These are phyloP conservation scores for Eudasyphora cyanicolor DNA, from an alignment of 2,888 invertebrate species.

Conservation along the genomic window DNA sequence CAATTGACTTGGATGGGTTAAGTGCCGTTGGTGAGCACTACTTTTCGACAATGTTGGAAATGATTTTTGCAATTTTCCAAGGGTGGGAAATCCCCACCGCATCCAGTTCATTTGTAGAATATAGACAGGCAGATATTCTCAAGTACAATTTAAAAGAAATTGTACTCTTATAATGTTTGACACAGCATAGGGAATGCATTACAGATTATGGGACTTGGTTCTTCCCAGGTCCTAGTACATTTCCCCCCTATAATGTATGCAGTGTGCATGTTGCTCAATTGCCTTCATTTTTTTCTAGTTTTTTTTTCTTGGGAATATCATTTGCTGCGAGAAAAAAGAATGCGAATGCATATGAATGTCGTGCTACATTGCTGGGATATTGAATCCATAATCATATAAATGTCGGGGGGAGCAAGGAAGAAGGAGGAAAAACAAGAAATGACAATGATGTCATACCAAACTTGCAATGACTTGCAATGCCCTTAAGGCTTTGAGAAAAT, in stretches of 20 bases:
- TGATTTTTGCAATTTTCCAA: conserved; percentile 27
- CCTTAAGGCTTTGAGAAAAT: conserved; percentile 30
- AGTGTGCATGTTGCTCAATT: conserved; percentile 3
- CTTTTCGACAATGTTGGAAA: conserved; percentile 7
- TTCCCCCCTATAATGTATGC: background rate
- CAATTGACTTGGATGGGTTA: background rate
- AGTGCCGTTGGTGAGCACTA: background rate
- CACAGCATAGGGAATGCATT: background rate
- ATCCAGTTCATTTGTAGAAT: background rate
- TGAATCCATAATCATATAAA: conserved; percentile 58
- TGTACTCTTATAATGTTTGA: too few relatives aligned
- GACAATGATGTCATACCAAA: background rate
- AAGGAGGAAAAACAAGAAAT: background rate
- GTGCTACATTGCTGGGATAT: conserved; percentile 48
- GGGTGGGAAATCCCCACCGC: too few relatives aligned
- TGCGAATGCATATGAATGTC: background rate
- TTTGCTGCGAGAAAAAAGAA: background rate
- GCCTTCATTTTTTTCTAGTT: background rate
- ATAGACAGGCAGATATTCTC: background rate
- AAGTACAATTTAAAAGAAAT: background rate
- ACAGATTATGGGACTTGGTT: background rate
- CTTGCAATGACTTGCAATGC: conserved; percentile 43
- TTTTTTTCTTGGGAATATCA: background rate
- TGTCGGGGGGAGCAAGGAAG: conserved; percentile 37
- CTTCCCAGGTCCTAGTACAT: background rate